Percentiles rank a stretch among this genome's conserved stretches.
Evolutionary conservation across 1,140 invertebrate genomes (phyloP).

Genomic region (Vanessa tameamea): DNA sequence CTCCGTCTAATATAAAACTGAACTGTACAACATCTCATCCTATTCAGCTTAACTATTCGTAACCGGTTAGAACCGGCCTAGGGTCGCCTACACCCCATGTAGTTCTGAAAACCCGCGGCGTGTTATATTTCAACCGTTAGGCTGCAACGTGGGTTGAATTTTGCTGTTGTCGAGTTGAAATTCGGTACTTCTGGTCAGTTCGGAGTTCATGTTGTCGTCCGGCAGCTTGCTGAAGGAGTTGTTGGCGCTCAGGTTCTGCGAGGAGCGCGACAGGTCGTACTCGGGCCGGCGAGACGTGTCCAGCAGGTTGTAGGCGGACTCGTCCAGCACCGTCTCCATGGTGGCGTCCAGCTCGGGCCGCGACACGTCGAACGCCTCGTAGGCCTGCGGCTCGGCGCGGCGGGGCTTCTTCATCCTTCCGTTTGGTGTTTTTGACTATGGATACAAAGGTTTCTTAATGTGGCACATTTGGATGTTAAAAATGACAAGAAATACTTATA

Average conservation of each 20-base stretch:
- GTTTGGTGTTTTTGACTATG: conserved; percentile 69
- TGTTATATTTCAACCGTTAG: conserved; percentile 63
- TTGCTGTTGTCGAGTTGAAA: conserved; percentile 58
- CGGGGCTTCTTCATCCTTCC: conserved; percentile 56
- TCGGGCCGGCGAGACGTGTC: conserved; percentile 59
- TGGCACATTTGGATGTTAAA: too few relatives aligned
- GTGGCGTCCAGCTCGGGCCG: conserved; percentile 66
- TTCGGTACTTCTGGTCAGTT: conserved; percentile 49
- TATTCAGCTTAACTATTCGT: conserved; percentile 34
- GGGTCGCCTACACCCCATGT: conserved; percentile 67
- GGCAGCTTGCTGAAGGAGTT: conserved; percentile 63
- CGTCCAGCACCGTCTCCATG: conserved; percentile 60
- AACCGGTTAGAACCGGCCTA: conserved; percentile 13
- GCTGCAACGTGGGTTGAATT: conserved; percentile 68
- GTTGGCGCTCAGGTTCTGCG: conserved; percentile 35
- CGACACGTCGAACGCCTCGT: conserved; percentile 72
- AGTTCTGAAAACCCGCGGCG: conserved; percentile 44
- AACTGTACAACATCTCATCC: conserved; percentile 36
- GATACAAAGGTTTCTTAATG: too few relatives aligned
- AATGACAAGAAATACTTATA: too few relatives aligned
- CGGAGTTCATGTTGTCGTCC: conserved; percentile 74
- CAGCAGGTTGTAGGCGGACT: conserved; percentile 45
- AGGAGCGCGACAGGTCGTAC: conserved; percentile 36
- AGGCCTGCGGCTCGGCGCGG: conserved; percentile 44
- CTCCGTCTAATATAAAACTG: conserved; percentile 12